Conservation (phyloP, 2,888 invertebrate species). For the Cryptosula pallasiana region DNA sequence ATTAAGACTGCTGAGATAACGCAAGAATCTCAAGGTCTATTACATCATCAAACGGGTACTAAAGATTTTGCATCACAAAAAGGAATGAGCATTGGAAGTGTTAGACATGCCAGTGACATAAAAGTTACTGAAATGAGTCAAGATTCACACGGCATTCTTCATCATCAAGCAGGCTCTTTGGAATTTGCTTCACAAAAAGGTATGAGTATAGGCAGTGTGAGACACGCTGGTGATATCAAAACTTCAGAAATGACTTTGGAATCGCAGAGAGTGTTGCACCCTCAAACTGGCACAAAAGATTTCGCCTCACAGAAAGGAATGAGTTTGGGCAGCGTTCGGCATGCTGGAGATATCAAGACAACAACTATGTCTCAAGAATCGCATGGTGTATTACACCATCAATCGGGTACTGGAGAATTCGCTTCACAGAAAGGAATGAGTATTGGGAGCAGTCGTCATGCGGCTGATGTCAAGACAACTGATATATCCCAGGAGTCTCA, state of each 20-base stretch:
- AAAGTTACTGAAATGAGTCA: slow-evolving; percentile 7
- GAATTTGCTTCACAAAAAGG: slow-evolving; percentile 21
- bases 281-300: background rate
- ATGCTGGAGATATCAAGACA: slow-evolving; percentile 20
- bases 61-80: slow-evolving; percentile 9
- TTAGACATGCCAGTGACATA: slow-evolving; percentile 15
- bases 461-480: background rate
- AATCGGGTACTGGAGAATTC: background rate
- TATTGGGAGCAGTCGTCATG: slow-evolving; percentile 8
- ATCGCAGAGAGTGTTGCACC: background rate
- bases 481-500: slow-evolving; percentile 3
- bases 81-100: slow-evolving; percentile 6
- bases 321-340: slow-evolving; percentile 14
- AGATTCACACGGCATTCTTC: slow-evolving; percentile 11
- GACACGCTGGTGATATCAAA: slow-evolving; percentile 18
- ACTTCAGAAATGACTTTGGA: slow-evolving; percentile 5
- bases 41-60: background rate
- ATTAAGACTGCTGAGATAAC: background rate
- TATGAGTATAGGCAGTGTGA: slow-evolving; percentile 3
- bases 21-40: background rate
- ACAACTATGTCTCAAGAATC: background rate
- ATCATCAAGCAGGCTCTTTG: background rate
- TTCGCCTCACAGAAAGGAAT: slow-evolving; percentile 17
- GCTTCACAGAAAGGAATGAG: slow-evolving; percentile 23
- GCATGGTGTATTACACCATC: slow-evolving; percentile 20